Evolutionary conservation across 2,113 vertebrate species (phyloP).

Genomic region (Hippocampus abdominalis): DNA sequence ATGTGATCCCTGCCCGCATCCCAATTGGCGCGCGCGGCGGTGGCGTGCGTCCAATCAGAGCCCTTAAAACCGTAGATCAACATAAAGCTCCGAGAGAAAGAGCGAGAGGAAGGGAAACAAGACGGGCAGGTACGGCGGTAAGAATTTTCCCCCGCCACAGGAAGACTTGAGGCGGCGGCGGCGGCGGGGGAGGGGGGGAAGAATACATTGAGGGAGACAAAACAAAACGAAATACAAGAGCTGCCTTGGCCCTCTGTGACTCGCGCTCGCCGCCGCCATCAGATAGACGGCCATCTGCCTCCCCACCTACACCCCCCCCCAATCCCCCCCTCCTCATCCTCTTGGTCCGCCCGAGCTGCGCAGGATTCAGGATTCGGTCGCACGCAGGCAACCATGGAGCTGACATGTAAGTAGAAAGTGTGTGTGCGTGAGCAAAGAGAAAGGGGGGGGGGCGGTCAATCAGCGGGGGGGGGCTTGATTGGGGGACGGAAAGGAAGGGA

Average conservation of each 20-base stretch:
- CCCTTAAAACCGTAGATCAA: conserved; percentile 76
- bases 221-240: not conserved
- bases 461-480: conserved; percentile 33
- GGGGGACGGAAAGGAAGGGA: conserved; percentile 46
- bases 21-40: conserved; percentile 79
- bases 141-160: not conserved
- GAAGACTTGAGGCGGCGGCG: not conserved
- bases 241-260: not conserved
- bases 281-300: conserved; percentile 42
- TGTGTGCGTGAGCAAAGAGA: conserved; percentile 22
- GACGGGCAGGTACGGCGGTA: conserved; percentile 14
- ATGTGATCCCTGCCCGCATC: conserved; percentile 66
- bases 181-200: too few relatives aligned
- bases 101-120: conserved; percentile 33
- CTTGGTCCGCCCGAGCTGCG: conserved; percentile 20
- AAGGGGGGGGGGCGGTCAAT: conserved; percentile 27
- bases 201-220: not conserved
- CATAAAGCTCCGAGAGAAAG: conserved; percentile 78
- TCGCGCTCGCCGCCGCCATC: conserved; percentile 11
- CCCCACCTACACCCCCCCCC: not conserved
- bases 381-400: conserved; percentile 66
- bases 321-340: conserved; percentile 12
- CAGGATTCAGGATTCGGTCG: conserved; percentile 52
- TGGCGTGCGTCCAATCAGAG: conserved; percentile 81
- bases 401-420: conserved; percentile 72